A percentile compares a stretch with the other conserved stretches of the same genome.
These are phyloP conservation scores for Spinibarbus caldwelli DNA, from an alignment of 2,797 vertebrate genomes.

Conservation along the genomic window DNA sequence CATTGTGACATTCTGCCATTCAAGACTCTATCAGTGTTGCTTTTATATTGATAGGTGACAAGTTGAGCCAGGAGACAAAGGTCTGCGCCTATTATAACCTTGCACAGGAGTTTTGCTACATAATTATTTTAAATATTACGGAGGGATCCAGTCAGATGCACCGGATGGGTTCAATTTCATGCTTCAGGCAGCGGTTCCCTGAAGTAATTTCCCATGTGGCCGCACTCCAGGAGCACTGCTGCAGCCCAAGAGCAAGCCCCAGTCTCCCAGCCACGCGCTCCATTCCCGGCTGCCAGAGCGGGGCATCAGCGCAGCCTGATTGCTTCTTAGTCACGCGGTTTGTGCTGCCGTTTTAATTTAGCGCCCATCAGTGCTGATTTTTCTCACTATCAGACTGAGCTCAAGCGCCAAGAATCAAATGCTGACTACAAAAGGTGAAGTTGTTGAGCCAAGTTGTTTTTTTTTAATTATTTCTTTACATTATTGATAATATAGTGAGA, in stretches of 20 bases:
- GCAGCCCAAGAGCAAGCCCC: slow-evolving; percentile 36
- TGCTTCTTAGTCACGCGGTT: slow-evolving; percentile 48
- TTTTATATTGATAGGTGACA: slow-evolving; percentile 24
- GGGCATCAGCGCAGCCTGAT: slow-evolving; percentile 37
- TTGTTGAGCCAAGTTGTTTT: background rate
- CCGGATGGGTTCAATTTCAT: slow-evolving; percentile 83
- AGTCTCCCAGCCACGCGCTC: slow-evolving; percentile 30
- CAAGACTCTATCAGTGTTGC: background rate
- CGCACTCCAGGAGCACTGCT: slow-evolving; percentile 36
- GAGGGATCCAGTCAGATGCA: slow-evolving; percentile 72
- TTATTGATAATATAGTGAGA: background rate
- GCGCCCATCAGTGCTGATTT: slow-evolving; percentile 50
- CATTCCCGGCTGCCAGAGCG: slow-evolving; percentile 22
- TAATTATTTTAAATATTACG: slow-evolving; percentile 80
- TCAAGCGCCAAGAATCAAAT: slow-evolving; percentile 27
- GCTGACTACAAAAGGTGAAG: slow-evolving; percentile 40
- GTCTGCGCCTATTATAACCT: slow-evolving; percentile 60
- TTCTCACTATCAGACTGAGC: slow-evolving; percentile 24
- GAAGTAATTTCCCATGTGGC: slow-evolving; percentile 80
- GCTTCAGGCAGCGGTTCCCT: slow-evolving; percentile 73
- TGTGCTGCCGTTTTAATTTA: slow-evolving; percentile 44
- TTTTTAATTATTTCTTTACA: background rate
- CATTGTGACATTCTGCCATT: background rate
- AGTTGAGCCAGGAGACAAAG: slow-evolving; percentile 58
- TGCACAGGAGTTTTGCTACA: slow-evolving; percentile 65